Percentiles rank a stretch among this genome's conserved stretches.
Conservation (phyloP, 2,113 vertebrate species). For the Macquaria ambigua region DNA sequence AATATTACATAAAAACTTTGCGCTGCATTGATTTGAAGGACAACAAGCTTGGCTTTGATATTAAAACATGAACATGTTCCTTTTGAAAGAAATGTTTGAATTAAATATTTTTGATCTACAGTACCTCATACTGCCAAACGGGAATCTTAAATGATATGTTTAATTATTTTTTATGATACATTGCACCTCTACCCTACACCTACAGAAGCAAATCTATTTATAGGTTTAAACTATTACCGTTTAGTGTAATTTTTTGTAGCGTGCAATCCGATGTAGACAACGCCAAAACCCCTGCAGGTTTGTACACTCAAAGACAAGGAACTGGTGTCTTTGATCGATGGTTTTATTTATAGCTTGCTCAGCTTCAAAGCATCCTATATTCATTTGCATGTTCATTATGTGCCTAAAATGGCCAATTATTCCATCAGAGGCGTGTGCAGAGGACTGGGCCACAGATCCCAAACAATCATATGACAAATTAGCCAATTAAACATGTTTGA, state of each 20-base stretch:
- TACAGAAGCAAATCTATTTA: slow-evolving; percentile 11
- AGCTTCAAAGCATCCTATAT: slow-evolving; percentile 63
- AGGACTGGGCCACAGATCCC: slow-evolving; percentile 52
- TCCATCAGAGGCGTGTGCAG: slow-evolving; percentile 64
- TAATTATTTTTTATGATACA: background rate
- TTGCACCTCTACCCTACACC: background rate
- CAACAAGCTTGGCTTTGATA: slow-evolving; percentile 40
- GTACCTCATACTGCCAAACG: background rate
- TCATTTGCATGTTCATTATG: slow-evolving; percentile 76
- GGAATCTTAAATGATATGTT: slow-evolving; percentile 7
- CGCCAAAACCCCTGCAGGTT: slow-evolving; percentile 34
- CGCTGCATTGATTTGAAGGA: slow-evolving; percentile 28
- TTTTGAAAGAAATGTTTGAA: slow-evolving; percentile 33
- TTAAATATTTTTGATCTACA: background rate
- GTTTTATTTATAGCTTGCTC: slow-evolving; percentile 63
- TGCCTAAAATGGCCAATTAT: slow-evolving; percentile 74
- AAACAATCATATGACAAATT: slow-evolving; percentile 78
- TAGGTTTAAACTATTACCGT: background rate
- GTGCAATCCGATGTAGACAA: background rate
- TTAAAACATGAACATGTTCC: slow-evolving; percentile 23
- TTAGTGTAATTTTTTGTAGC: slow-evolving; percentile 5
- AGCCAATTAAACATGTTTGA: slow-evolving; percentile 76
- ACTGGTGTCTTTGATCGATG: slow-evolving; percentile 64
- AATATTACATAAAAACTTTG: slow-evolving; percentile 38
- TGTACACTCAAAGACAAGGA: slow-evolving; percentile 51